phyloP scores from a whole-genome alignment of 2,113 vertebrate genomes.

The Maccullochella peelii region DNA sequence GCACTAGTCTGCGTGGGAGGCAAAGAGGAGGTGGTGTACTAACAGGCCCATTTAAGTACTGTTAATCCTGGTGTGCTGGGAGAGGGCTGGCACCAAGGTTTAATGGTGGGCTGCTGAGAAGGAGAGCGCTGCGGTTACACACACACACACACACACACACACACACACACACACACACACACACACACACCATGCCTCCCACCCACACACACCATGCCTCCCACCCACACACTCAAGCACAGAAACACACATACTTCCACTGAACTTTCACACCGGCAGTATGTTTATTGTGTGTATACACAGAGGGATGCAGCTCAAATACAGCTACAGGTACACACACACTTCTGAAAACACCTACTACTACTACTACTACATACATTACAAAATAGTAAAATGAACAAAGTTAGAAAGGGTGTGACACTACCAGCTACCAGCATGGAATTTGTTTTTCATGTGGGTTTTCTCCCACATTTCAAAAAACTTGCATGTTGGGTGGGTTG shows the following conservation, averaged over 20 bases:
- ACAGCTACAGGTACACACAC: conserved; percentile 15
- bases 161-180: conserved; percentile 38
- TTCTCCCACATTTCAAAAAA: neutral
- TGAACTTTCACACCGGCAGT: conserved; percentile 32
- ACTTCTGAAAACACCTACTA: neutral
- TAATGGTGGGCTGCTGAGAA: conserved; percentile 76
- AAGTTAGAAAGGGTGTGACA: conserved; percentile 8
- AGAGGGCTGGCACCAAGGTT: conserved; percentile 72
- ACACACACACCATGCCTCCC: conserved; percentile 46
- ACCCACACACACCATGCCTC: conserved; percentile 51
- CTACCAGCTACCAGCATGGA: neutral
- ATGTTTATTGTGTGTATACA: conserved; percentile 35
- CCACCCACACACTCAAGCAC: conserved; percentile 50
- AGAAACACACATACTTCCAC: conserved; percentile 37
- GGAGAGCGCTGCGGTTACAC: conserved; percentile 59
- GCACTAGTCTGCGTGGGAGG: conserved; percentile 66
- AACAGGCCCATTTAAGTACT: conserved; percentile 81
- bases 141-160: conserved; percentile 55
- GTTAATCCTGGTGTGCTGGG: conserved; percentile 80
- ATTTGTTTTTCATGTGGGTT: conserved; percentile 7
- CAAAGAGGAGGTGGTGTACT: conserved; percentile 68
- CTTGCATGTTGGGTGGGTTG: neutral
- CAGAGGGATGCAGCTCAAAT: neutral
- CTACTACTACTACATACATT: neutral
- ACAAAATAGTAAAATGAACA: neutral